Percentiles rank a stretch among this genome's conserved stretches.
These are phyloP conservation scores for Cantharis rufa DNA, from an alignment of 2,888 invertebrate species.

Conservation along the genomic window DNA sequence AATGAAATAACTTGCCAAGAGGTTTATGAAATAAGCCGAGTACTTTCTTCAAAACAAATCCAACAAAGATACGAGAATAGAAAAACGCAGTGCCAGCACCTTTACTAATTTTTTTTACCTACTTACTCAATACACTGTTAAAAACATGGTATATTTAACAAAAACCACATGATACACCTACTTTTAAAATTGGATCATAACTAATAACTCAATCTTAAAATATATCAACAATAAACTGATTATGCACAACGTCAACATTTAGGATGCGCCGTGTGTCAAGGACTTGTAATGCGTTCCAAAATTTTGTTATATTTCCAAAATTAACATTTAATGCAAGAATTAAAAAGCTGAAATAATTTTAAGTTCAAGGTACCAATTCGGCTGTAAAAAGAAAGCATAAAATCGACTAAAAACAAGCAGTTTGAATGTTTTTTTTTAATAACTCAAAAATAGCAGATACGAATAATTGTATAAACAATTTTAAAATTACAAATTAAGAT, in stretches of 20 bases:
- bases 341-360: background rate
- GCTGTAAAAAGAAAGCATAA: background rate
- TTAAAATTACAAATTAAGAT: background rate
- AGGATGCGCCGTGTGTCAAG: background rate
- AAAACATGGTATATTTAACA: background rate
- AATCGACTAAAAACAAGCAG: background rate
- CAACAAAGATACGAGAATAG: conserved; percentile 1
- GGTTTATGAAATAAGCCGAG: conserved; percentile 13
- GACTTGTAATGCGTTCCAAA: background rate
- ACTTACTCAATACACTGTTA: background rate
- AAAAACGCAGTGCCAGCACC: background rate
- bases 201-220: background rate
- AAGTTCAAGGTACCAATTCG: background rate
- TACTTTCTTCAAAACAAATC: conserved; percentile 5
- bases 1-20: conserved; percentile 16
- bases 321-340: background rate
- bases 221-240: background rate
- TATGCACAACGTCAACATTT: background rate
- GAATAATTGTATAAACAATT: background rate
- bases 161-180: background rate
- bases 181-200: background rate
- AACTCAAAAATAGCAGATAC: background rate
- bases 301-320: background rate
- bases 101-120: background rate
- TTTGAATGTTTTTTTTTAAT: background rate